Percentiles rank a stretch among this genome's conserved stretches.
phyloP scores from a whole-genome alignment of 2,888 invertebrate genomes.

The Stenodema calcarata region DNA sequence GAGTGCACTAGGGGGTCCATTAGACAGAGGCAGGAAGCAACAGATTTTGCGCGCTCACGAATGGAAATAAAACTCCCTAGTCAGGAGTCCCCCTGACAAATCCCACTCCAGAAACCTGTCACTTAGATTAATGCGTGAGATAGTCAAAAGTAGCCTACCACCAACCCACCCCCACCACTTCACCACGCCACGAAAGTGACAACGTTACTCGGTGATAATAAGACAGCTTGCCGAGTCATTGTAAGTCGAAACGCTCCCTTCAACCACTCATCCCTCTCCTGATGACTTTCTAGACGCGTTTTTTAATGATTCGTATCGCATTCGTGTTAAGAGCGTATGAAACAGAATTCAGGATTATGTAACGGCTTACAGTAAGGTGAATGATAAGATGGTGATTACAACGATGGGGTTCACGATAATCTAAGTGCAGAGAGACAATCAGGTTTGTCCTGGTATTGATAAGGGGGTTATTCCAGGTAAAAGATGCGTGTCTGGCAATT shows the following conservation, averaged over 20 bases:
- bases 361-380: too few species aligned
- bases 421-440: too few species aligned
- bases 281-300: background rate
- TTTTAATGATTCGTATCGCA: background rate
- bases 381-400: too few species aligned
- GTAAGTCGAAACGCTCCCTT: background rate
- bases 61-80: background rate
- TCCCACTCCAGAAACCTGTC: slow-evolving; percentile 12
- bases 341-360: too few species aligned
- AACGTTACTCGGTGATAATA: slow-evolving; percentile 17
- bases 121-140: slow-evolving; percentile 26
- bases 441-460: too few species aligned
- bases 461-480: too few species aligned
- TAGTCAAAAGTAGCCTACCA: slow-evolving; percentile 27
- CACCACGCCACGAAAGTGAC: slow-evolving; percentile 1
- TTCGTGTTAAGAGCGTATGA: background rate
- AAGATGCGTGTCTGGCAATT: too few species aligned
- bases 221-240: slow-evolving; percentile 32
- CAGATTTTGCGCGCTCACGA: slow-evolving; percentile 9
- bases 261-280: background rate
- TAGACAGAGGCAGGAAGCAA: background rate
- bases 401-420: too few species aligned
- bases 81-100: background rate
- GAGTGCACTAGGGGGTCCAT: background rate
- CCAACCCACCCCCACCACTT: background rate